phyloP scores from a whole-genome alignment of 2,113 vertebrate species.

The Xenopus borealis region DNA sequence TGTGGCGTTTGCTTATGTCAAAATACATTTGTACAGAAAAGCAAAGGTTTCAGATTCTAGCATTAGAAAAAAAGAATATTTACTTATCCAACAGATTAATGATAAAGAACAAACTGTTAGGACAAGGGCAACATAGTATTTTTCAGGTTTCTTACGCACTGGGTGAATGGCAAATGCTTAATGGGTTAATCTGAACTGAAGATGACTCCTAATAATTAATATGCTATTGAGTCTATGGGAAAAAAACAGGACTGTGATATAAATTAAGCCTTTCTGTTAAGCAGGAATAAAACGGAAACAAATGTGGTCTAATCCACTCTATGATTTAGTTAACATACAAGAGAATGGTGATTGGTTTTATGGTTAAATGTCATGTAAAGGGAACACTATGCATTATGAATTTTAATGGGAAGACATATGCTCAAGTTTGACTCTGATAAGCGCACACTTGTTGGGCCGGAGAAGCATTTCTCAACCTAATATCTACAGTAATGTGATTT shows the following conservation, averaged over 20 bases:
- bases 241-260: too few relatives aligned
- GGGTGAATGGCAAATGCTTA: background rate
- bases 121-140: too few relatives aligned
- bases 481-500: constrained; percentile 46
- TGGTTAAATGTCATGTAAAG: constrained; percentile 47
- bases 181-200: constrained; percentile 1
- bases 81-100: too few relatives aligned
- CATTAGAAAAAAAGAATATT: too few relatives aligned
- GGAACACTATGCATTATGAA: constrained; percentile 42
- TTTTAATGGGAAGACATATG: constrained; percentile 44
- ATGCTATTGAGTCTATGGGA: background rate
- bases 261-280: too few relatives aligned
- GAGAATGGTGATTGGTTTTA: constrained; percentile 43
- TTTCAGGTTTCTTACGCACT: background rate
- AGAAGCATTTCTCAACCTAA: constrained; percentile 40
- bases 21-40: too few relatives aligned
- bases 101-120: too few relatives aligned
- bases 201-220: background rate
- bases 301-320: constrained; percentile 14
- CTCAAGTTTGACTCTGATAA: constrained; percentile 38
- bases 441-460: constrained; percentile 34
- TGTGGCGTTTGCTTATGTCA: too few relatives aligned
- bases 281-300: constrained; percentile 9
- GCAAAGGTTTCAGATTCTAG: too few relatives aligned
- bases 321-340: constrained; percentile 30